Conservation (phyloP, 2,113 vertebrate genomes). For the Scomber japonicus region DNA sequence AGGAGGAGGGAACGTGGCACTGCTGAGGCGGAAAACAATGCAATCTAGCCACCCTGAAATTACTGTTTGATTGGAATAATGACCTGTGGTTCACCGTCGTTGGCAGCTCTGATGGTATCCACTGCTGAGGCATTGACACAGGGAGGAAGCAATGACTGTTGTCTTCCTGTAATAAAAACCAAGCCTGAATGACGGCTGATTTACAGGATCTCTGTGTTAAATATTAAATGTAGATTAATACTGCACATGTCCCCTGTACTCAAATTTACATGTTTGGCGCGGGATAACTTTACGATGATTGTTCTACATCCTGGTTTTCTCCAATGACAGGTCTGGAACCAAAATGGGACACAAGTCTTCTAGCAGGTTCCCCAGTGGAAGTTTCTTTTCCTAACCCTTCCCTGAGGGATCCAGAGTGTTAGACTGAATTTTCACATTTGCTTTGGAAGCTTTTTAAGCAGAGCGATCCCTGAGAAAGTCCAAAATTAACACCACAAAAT, state of each 20-base stretch:
- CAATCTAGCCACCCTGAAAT: conserved; percentile 63
- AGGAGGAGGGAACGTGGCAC: conserved; percentile 34
- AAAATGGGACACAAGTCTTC: conserved; percentile 27
- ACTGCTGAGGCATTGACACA: conserved; percentile 14
- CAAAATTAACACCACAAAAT: conserved; percentile 33
- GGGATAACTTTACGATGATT: not conserved
- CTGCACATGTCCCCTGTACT: conserved; percentile 26
- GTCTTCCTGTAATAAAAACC: conserved; percentile 39
- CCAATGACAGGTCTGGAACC: conserved; percentile 42
- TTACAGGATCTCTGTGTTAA: conserved; percentile 42
- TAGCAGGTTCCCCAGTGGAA: conserved; percentile 25
- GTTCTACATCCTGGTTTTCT: conserved; percentile 48
- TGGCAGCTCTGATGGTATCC: conserved; percentile 48
- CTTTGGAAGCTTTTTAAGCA: conserved; percentile 30
- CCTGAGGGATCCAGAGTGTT: not conserved
- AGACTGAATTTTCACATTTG: conserved; percentile 32
- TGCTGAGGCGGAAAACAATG: conserved; percentile 57
- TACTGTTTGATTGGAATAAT: conserved; percentile 69
- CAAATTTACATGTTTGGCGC: conserved; percentile 35
- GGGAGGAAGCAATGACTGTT: conserved; percentile 44
- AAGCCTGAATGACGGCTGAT: conserved; percentile 52
- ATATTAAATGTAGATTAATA: conserved; percentile 41
- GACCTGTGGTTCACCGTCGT: conserved; percentile 47
- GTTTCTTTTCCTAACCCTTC: conserved; percentile 23
- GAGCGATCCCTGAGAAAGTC: conserved; percentile 2